Evolutionary conservation across 2,113 vertebrate species (phyloP).

Genomic region (Albula glossodonta): DNA sequence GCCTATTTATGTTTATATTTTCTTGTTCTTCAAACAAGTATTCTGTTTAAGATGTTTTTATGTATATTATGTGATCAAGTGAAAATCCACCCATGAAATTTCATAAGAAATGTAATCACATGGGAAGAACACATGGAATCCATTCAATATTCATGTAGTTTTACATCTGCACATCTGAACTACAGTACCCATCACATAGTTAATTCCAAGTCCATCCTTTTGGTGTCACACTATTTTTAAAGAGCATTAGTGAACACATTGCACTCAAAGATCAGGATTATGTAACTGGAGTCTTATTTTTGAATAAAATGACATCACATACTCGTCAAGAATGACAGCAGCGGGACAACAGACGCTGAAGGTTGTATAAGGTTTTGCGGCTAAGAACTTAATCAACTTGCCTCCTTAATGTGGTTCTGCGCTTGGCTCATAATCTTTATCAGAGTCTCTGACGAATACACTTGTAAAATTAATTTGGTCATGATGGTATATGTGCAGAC

Average conservation of each 20-base stretch:
- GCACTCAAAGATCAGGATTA: neutral
- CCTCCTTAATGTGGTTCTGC: slow-evolving; percentile 6
- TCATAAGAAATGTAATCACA: too few relatives aligned
- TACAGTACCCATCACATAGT: neutral
- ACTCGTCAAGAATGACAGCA: neutral
- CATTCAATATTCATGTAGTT: too few relatives aligned
- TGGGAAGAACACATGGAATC: too few relatives aligned
- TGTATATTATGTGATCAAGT: too few relatives aligned
- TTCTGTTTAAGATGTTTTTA: too few relatives aligned
- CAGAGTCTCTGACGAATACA: slow-evolving; percentile 3
- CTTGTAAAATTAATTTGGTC: slow-evolving; percentile 1
- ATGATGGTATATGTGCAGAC: neutral
- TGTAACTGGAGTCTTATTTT: neutral
- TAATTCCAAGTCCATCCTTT: neutral
- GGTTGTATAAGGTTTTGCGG: slow-evolving; percentile 4
- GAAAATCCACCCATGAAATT: neutral
- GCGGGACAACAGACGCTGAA: slow-evolving; percentile 11
- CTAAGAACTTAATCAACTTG: slow-evolving; percentile 23
- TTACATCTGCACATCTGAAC: neutral
- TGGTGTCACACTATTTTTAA: neutral
- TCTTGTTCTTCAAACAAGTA: too few relatives aligned
- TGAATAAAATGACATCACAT: neutral
- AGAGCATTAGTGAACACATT: neutral
- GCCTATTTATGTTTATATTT: too few relatives aligned
- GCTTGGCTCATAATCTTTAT: slow-evolving; percentile 15